Percentiles rank a stretch among this genome's conserved stretches.
Evolutionary conservation across 2,113 vertebrate species (phyloP).

Genomic region (Ancistrus triradiatus): DNA sequence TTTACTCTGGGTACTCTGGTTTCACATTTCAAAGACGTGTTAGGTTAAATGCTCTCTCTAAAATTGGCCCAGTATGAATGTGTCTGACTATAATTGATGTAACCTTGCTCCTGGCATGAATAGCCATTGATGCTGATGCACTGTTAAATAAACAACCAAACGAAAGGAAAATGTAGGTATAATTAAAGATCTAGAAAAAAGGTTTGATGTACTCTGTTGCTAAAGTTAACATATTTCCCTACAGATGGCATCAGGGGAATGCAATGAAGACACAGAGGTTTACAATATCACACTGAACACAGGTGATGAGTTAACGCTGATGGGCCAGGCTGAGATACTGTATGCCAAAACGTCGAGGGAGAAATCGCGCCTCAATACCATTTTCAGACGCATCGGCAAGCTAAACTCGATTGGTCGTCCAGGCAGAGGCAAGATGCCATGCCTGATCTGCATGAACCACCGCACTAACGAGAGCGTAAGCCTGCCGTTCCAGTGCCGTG

Average conservation of each 20-base stretch:
- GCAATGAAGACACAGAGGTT: conserved; percentile 95
- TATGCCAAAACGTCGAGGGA: conserved; percentile 93
- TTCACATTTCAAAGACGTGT: no score
- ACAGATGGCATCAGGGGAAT: conserved; percentile 95
- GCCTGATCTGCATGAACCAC: conserved; percentile 98
- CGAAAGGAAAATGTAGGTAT: no score
- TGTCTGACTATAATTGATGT: no score
- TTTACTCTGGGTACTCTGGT: no score
- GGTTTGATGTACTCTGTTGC: neutral
- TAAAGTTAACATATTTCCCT: conserved; percentile 24
- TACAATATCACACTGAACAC: conserved; percentile 95
- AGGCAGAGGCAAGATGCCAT: conserved; percentile 95
- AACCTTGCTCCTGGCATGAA: no score
- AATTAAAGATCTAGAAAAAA: no score
- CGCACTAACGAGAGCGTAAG: conserved; percentile 98
- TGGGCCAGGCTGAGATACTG: conserved; percentile 99
- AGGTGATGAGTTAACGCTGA: conserved; percentile 92
- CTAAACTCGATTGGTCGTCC: conserved; percentile 92
- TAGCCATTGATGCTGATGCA: no score
- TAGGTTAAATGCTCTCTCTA: no score
- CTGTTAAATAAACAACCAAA: no score
- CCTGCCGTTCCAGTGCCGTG: conserved; percentile 96
- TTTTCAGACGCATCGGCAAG: conserved; percentile 95
- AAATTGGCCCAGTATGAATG: no score
- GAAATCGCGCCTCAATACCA: conserved; percentile 92